A percentile compares a stretch with the other conserved stretches of the same genome.
Evolutionary conservation across 1,140 invertebrate genomes (phyloP).

Genomic region (Ctenoplectra terminalis): DNA sequence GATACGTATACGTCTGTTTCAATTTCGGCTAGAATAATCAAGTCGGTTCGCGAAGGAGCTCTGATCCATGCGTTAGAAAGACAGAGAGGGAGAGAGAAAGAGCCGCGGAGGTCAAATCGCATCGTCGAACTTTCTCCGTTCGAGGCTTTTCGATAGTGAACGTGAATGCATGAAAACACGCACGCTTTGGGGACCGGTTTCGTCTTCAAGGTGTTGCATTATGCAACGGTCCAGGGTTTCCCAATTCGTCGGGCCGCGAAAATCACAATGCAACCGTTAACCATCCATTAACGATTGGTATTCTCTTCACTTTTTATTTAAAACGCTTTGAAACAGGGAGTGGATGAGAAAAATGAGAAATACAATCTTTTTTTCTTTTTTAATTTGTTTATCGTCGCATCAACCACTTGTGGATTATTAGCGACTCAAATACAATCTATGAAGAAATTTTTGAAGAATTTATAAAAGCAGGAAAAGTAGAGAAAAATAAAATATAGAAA

Average conservation of each 20-base stretch:
- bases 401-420: too few relatives aligned
- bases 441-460: too few relatives aligned
- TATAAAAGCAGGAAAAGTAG: too few relatives aligned
- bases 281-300: not conserved
- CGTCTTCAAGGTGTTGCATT: slow-evolving; percentile 33
- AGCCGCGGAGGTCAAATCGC: slow-evolving; percentile 51
- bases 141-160: not conserved
- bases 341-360: too few relatives aligned
- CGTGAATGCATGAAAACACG: slow-evolving; percentile 9
- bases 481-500: too few relatives aligned
- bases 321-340: not conserved
- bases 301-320: not conserved
- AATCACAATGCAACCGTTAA: not conserved
- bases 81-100: not conserved
- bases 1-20: too few relatives aligned
- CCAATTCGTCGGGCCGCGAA: slow-evolving; percentile 6
- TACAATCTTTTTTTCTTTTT: too few relatives aligned
- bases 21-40: not conserved
- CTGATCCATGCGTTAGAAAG: not conserved
- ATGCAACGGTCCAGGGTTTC: slow-evolving; percentile 21
- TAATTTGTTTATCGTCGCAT: too few relatives aligned
- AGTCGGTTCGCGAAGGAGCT: slow-evolving; percentile 10
- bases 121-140: slow-evolving; percentile 59
- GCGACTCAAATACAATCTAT: too few relatives aligned
- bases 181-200: slow-evolving; percentile 14